A percentile compares a stretch with the other conserved stretches of the same genome.
phyloP scores from a whole-genome alignment of 2,113 vertebrate genomes.

The Acanthochromis polyacanthus region DNA sequence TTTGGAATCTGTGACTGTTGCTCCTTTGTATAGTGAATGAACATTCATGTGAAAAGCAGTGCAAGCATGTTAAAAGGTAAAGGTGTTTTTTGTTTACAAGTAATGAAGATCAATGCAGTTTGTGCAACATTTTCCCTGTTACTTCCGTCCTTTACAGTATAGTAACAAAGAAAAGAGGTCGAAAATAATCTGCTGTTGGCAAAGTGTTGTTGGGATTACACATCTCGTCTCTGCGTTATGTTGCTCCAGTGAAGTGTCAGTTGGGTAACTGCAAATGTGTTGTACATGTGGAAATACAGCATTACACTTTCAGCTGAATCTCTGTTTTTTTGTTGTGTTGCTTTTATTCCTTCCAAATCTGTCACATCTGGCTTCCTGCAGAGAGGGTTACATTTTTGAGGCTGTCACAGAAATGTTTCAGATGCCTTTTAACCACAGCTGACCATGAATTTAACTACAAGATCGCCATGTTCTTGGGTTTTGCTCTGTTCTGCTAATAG shows the following conservation, averaged over 20 bases:
- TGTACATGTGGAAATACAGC: conserved; percentile 65
- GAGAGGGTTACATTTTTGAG: conserved; percentile 12
- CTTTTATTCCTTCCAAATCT: not conserved
- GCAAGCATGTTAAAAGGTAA: not conserved
- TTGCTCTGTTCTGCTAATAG: not conserved
- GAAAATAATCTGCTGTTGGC: conserved; percentile 25
- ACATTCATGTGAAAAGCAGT: conserved; percentile 20
- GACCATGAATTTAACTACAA: conserved; percentile 15
- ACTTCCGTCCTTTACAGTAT: conserved; percentile 47
- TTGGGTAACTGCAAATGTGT: conserved; percentile 44
- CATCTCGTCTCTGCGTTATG: conserved; percentile 29
- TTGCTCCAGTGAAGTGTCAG: conserved; percentile 43
- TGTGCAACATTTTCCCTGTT: conserved; percentile 9
- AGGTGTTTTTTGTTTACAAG: conserved; percentile 28
- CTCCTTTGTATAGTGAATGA: not conserved
- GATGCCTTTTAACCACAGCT: conserved; percentile 65
- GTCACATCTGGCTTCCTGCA: conserved; percentile 3
- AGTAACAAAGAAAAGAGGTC: conserved; percentile 27
- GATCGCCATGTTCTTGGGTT: conserved; percentile 8
- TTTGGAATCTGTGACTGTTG: conserved; percentile 17
- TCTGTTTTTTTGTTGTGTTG: conserved; percentile 18
- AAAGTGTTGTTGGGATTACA: conserved; percentile 5
- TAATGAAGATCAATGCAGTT: conserved; percentile 19
- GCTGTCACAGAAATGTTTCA: conserved; percentile 55
- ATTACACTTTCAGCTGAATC: conserved; percentile 32